Conservation (phyloP, 2,797 vertebrate genomes). For the Phyllotis vaccarum region DNA sequence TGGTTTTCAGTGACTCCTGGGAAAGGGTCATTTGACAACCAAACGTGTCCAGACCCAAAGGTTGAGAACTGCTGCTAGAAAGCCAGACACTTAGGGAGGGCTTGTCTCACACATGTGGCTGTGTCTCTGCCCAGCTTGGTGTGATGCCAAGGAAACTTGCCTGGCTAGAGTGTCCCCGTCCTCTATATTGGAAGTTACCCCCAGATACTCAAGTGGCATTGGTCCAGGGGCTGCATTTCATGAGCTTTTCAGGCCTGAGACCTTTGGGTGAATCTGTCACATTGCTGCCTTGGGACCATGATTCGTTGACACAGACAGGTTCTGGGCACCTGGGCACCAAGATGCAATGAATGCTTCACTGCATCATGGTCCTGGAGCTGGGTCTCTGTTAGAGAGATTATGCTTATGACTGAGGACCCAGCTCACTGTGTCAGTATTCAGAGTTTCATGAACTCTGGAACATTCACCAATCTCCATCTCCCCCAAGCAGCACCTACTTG, state of each 20-base stretch:
- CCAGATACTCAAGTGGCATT: neutral
- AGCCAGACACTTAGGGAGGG: neutral
- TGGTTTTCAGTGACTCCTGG: neutral
- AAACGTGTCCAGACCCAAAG: neutral
- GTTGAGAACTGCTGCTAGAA: neutral
- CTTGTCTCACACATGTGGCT: neutral
- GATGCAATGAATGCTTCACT: accelerated
- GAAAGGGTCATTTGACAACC: neutral
- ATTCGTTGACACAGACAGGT: no score
- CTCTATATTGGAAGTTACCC: no score
- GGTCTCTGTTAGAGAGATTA: neutral
- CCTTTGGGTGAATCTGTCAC: no score
- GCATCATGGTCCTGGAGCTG: neutral
- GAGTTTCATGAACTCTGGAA: neutral
- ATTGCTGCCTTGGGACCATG: neutral
- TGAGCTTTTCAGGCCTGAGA: neutral
- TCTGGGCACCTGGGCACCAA: neutral
- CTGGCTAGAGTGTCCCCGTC: neutral
- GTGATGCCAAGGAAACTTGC: neutral
- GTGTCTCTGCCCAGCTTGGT: neutral
- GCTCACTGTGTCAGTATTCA: neutral
- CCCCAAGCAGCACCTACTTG: no score
- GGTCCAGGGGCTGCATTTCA: neutral
- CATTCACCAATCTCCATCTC: accelerated
- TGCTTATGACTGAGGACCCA: neutral